Percentiles rank a stretch among this genome's conserved stretches.
These are phyloP conservation scores for Therioaphis trifolii DNA, from an alignment of 2,888 invertebrate species.

Conservation along the genomic window DNA sequence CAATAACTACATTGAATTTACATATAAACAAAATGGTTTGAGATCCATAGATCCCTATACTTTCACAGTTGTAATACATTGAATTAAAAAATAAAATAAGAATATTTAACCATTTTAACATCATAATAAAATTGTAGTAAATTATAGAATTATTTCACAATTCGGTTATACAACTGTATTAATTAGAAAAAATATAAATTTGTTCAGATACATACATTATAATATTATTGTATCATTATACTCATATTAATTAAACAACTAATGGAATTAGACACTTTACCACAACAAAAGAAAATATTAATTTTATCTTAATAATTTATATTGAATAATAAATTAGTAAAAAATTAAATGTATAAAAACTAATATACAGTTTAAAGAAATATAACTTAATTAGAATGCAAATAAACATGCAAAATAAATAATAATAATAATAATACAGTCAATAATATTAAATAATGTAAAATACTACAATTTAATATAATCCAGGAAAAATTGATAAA, in stretches of 20 bases:
- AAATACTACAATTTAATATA: constrained; percentile 5
- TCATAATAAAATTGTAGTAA: no score
- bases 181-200: constrained; percentile 42
- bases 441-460: neutral
- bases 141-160: neutral
- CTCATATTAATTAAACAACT: constrained; percentile 7
- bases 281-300: neutral
- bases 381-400: neutral
- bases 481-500: constrained; percentile 46
- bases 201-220: constrained; percentile 34
- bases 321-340: neutral
- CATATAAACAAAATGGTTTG: no score
- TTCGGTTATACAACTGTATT: constrained; percentile 8
- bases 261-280: neutral
- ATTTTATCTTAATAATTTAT: neutral
- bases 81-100: no score
- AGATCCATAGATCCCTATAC: no score
- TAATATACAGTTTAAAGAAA: neutral
- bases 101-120: no score
- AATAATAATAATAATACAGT: neutral
- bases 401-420: neutral
- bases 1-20: neutral
- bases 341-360: neutral
- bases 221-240: neutral
- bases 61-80: no score